Base-by-base conservation (phyloP, 2,113 vertebrate genomes). In the Calyptomena viridis region DNA sequence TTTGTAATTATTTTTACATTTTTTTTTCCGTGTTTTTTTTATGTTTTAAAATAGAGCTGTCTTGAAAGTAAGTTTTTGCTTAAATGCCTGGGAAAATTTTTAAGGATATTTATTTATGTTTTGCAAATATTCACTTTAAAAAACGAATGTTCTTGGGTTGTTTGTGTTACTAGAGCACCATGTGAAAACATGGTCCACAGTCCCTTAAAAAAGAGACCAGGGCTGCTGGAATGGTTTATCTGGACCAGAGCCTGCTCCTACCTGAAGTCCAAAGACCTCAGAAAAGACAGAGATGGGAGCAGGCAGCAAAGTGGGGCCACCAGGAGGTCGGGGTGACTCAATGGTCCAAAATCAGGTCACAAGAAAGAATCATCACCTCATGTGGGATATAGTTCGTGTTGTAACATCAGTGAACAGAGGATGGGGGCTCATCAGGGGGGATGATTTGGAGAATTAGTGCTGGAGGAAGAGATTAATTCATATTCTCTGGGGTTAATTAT, bases 51-150 rank as follows among this genome's bases (percentile, higher is more conserved):
- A 92, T 81, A 90, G 64, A 84, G 49, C 47, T 68, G 24, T 49
- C 24, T 55, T 46, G 44, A 84, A 86, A 94, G 59, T 59, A 55
- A 83, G 33, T 37, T 84, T 89, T 84, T 71, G 47, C 40, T 68
- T 74, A 68, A 82, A 78, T 86, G 68, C 56, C 75, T 86, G 79
- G 59, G 76, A 90, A n/a, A 92, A 74, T 9, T 84, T 68, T 67
- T 56, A 39, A 56, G 79, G 79, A 13, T 81, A 72, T 90, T 93
- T 93, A 72, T 95, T 76, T 93, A 52, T 49, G 44, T 88, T 96
- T 88, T 68, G 56, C 12, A 5, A 90, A 35, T 31, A 25, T 56
- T 94, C 37, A 1, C n/a, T 24, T 39, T 93, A 55, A 42, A 83
- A 87, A 93, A 86, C 22, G 17, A 80, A 56, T 15, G 20, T 63